Evolutionary conservation across 2,888 invertebrate genomes (phyloP), one percentile per base, ranked within the genome.

Genomic region (Caenorhabditis becei): DNA sequence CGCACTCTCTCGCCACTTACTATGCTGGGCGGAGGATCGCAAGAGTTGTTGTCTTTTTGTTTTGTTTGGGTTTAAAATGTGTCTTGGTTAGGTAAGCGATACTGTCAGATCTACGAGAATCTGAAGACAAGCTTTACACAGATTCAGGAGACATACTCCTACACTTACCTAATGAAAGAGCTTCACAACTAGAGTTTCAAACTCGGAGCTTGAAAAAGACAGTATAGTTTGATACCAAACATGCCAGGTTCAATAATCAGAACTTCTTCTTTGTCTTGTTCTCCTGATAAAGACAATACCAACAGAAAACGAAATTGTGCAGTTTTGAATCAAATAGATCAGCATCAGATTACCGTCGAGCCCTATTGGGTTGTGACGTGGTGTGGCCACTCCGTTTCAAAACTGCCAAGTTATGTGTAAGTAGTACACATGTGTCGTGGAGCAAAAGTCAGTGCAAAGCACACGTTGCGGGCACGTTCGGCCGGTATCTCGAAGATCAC

Each of bases 361-460:
- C n/a, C n/a, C n/a, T n/a, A n/a, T n/a, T n/a, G n/a, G n/a, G n/a
- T 14, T 24, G 53, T 53, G 53, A 53, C 53, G 53, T 53, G 26
- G 53, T 26, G 20, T 16, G 16, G 26, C 24, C 24, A 53, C 20
- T 54, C 28, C 32, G 28, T 32, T 16, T 32, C n/a, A 32, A 54
- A 54, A 32, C 51, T 51, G 23, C 51, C 24, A 24, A n/a, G 41
- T 37, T 49, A 16, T 20, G 26, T 51, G 11, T 18, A 51, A 53
- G 51, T 53, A 54, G 24, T 54, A 24, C 53, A 65, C 53, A 41
- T 35, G 28, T 51, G 51, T 23, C 3, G 54, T 54, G 23, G 59
- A 51, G 58, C 35, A 69, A 61, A 53, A 62, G 59, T 26, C 59
- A 59, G 10, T 58, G 37, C 70, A 70, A 62, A 70, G 41, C 70